Percentiles rank a stretch among this genome's conserved stretches.
These are phyloP conservation scores for Diloba caeruleocephala DNA, from an alignment of 2,888 invertebrate genomes.

Conservation along the genomic window DNA sequence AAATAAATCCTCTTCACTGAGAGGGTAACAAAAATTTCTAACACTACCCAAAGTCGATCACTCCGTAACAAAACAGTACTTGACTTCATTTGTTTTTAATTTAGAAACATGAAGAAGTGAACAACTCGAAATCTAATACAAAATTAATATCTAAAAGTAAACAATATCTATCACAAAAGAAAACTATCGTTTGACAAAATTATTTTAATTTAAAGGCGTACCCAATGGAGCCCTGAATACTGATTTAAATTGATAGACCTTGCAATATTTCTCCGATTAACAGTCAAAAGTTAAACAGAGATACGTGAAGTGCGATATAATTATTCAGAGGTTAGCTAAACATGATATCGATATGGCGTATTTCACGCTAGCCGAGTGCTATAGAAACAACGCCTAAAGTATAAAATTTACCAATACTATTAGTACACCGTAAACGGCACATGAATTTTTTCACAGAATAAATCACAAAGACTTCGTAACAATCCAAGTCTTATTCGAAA, in stretches of 20 bases:
- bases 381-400: conserved; percentile 29
- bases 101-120: conserved; percentile 55
- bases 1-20: conserved; percentile 36
- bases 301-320: conserved; percentile 31
- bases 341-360: conserved; percentile 34
- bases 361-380: conserved; percentile 4
- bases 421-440: conserved; percentile 49
- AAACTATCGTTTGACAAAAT: conserved; percentile 64
- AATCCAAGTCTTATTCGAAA: conserved; percentile 83
- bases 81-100: conserved; percentile 35
- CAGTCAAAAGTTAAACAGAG: conserved; percentile 42
- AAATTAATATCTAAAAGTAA: conserved; percentile 76
- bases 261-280: conserved; percentile 36
- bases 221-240: conserved; percentile 60
- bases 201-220: conserved; percentile 56
- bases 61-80: conserved; percentile 42
- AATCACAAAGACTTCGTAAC: conserved; percentile 78
- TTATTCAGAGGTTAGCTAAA: conserved; percentile 38
- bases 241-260: conserved; percentile 55
- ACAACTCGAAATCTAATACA: conserved; percentile 59
- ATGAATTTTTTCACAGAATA: conserved; percentile 71
- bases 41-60: conserved; percentile 40
- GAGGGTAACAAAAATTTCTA: conserved; percentile 50
- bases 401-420: conserved; percentile 49
- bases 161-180: conserved; percentile 83